A percentile compares a stretch with the other conserved stretches of the same genome.
Evolutionary conservation across 2,888 invertebrate species (phyloP).

Genomic region (Seladonia tumulorum): DNA sequence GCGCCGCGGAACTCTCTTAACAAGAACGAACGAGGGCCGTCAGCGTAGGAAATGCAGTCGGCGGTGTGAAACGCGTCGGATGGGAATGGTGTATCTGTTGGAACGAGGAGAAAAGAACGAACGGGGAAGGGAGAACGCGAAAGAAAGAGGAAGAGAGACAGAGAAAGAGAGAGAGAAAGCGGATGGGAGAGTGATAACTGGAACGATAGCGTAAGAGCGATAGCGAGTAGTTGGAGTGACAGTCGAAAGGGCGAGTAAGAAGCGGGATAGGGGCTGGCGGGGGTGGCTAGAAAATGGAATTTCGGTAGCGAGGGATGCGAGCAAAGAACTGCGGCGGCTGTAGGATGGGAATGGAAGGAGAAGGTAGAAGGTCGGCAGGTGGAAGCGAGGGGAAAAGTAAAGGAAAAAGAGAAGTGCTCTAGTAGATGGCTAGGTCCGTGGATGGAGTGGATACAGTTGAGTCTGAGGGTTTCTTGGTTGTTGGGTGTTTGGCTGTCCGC

Average conservation of each 20-base stretch:
- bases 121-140: background rate
- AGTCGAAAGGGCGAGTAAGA: constrained; percentile 51
- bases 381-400: constrained; percentile 31
- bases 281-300: constrained; percentile 67
- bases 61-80: background rate
- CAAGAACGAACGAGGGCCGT: constrained; percentile 49
- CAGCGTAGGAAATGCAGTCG: constrained; percentile 25
- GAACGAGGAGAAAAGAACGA: background rate
- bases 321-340: constrained; percentile 42
- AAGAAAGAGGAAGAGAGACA: no score
- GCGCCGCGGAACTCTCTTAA: constrained; percentile 54
- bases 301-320: constrained; percentile 57
- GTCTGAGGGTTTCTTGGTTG: constrained; percentile 76
- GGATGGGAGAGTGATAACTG: constrained; percentile 59
- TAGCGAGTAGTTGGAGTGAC: constrained; percentile 59
- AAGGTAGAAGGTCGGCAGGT: constrained; percentile 14
- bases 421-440: constrained; percentile 60
- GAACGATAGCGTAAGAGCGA: constrained; percentile 54
- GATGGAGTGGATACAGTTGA: constrained; percentile 70
- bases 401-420: constrained; percentile 54
- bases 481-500: constrained; percentile 78
- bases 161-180: background rate
- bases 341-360: constrained; percentile 43
- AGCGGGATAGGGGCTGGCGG: constrained; percentile 15
- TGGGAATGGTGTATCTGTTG: constrained; percentile 7